Base-by-base conservation (phyloP, 2,888 invertebrate genomes). In the Tuberolachnus salignus region DNA sequence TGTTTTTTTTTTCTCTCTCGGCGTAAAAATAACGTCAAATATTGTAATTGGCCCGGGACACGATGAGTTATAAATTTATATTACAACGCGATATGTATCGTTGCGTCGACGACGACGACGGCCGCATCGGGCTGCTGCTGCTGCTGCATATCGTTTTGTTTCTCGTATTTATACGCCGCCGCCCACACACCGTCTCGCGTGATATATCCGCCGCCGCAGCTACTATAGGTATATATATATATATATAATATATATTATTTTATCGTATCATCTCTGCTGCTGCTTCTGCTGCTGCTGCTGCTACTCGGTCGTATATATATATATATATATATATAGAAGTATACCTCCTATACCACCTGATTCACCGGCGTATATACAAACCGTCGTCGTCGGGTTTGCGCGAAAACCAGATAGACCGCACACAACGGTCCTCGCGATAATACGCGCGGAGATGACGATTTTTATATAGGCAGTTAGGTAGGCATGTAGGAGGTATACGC, bases 181-280 rank as follows among this genome's bases (percentile, higher is more conserved):
- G 57, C 70, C 70, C 70, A 70, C 70, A 44, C 57, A 55, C 44
- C 70, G 70, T 57, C 57, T 70, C 21, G 55, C 70, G 71, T 57
- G 57, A 57, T 46, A 46, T 71, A 57, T 59, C 71, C 71, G 26
- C 26, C 6, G 34, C 71, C 26, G n/a, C 11, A 23, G 46, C 23
- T 44, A 59, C 46, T 11, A n/a, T n/a, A 11, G 8, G 9, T 26
- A 4, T 21, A 13, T 13, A 46, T 46, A 57, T 57, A 57, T 23
- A 64, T 66, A 66, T 19, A 63, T 59, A 6, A 34, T 34, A 63
- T 42, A 70, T 42, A 55, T 55, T 55, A 59, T 71, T 23, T 16
- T 67, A 71, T 44, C 53, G 42, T 19, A 42, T 57, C 44, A 21
- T 57, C 44, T 44, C 13, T 6, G 34, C 34, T 21, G n/a, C n/a